Base-by-base conservation (phyloP, 2,888 invertebrate species). In the Agrotis segetum region DNA sequence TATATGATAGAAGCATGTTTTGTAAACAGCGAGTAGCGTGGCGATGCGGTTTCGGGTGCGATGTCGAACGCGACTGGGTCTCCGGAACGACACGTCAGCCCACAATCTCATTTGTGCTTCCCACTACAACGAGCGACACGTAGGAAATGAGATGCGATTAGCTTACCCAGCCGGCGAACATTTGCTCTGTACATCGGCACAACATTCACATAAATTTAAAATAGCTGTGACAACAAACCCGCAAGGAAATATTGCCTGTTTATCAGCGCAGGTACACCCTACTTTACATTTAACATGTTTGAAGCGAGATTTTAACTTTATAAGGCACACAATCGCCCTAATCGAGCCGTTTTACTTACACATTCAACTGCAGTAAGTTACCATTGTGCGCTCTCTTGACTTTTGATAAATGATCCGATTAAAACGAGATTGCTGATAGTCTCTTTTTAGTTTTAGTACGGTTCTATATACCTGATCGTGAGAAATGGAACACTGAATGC, bases 81-180 rank as follows among this genome's bases (percentile, higher is more conserved):
- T 90, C 90, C 89, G 90, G 91, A 90, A 91, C 90, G 91, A 89
- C 90, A 90, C 88, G 91, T 90, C 92, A 91, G 85, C 85, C 92
- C 90, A 92, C 93, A 92, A 94, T 93, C 92, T 92, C 93, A 93
- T 92, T 93, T 92, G 90, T 89, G 92, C 89, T 91, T 91, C 89
- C 91, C 89, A 91, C 91, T 91, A 91, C 90, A 91, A 89, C 88
- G 88, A 86, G 89, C 89, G 92, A 93, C 93, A 91, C 83, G 90
- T 88, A 91, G 94, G 94, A 93, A 94, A 94, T 94, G 91, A 93
- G 93, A 91, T 91, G 89, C 90, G 92, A 94, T 93, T 94, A 93
- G 90, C 92, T 91, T 87, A 92, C 90, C 87, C 89, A 89, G 88
- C 84, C 85, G 83, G 77, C 80, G 82, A 88, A 88, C 85, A 84